These are phyloP conservation scores for Microtus oregoni DNA, from an alignment of 2,113 vertebrate species.

Conservation along the genomic window DNA sequence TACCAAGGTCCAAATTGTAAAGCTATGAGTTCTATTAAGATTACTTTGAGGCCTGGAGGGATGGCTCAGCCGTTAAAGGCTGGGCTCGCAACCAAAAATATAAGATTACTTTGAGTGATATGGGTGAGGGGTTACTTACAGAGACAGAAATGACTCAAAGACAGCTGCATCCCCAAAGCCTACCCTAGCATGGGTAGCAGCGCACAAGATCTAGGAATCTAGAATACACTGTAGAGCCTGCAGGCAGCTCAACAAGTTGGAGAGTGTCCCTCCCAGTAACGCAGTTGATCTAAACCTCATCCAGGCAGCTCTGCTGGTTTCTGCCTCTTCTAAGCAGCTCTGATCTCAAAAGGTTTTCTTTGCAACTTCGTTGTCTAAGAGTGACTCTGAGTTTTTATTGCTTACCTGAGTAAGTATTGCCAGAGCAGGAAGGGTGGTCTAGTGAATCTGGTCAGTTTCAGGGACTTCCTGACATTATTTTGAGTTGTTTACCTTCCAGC, in stretches of 20 bases:
- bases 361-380: neutral
- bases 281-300: neutral
- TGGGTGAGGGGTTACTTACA: neutral
- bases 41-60: no score
- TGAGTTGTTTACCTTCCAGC: neutral
- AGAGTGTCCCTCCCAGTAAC: neutral
- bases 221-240: neutral
- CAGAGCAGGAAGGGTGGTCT: neutral
- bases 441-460: neutral
- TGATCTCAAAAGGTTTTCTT: neutral
- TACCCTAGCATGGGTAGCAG: neutral
- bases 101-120: no score
- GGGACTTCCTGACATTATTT: neutral
- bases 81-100: no score
- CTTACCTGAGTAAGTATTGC: neutral
- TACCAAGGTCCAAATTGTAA: neutral
- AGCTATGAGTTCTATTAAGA: neutral
- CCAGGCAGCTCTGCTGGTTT: neutral
- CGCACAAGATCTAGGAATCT: neutral
- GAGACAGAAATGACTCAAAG: neutral
- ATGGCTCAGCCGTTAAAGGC: no score
- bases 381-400: neutral
- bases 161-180: neutral
- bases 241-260: neutral
- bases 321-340: neutral